These are phyloP conservation scores for Siniperca scherzeri DNA, from an alignment of 2,797 vertebrate species.

Conservation along the genomic window DNA sequence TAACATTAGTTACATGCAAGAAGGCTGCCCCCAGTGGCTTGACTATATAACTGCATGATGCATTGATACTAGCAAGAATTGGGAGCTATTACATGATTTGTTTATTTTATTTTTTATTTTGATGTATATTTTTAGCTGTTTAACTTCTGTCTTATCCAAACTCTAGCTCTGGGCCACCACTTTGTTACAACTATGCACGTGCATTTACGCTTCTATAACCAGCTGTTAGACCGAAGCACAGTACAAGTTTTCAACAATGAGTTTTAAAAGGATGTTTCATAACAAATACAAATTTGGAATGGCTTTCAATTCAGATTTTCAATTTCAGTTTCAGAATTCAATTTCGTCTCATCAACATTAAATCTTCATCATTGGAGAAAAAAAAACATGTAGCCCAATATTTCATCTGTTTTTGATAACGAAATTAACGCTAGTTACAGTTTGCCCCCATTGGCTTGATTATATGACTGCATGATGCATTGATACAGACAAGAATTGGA, in stretches of 20 bases:
- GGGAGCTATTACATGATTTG: no score
- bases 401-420: neutral
- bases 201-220: neutral
- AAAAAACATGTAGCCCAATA: neutral
- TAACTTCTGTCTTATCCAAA: neutral
- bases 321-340: neutral
- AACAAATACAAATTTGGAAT: neutral
- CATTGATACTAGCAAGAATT: neutral
- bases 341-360: neutral
- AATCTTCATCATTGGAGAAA: neutral
- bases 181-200: neutral
- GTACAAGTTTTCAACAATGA: neutral
- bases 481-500: neutral
- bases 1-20: neutral
- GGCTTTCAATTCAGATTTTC: neutral
- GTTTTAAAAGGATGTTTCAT: neutral
- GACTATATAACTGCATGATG: conserved; percentile 39
- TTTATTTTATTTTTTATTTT: neutral
- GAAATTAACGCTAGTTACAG: neutral
- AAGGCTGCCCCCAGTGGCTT: conserved; percentile 34
- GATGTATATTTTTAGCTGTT: neutral
- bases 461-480: conserved; percentile 36
- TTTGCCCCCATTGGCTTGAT: conserved; percentile 32
- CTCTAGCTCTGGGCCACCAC: neutral
- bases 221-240: neutral